phyloP scores from a whole-genome alignment of 30 jellyfish, hydroid and myxozoan genomes.

The Cassiopea andromeda region DNA sequence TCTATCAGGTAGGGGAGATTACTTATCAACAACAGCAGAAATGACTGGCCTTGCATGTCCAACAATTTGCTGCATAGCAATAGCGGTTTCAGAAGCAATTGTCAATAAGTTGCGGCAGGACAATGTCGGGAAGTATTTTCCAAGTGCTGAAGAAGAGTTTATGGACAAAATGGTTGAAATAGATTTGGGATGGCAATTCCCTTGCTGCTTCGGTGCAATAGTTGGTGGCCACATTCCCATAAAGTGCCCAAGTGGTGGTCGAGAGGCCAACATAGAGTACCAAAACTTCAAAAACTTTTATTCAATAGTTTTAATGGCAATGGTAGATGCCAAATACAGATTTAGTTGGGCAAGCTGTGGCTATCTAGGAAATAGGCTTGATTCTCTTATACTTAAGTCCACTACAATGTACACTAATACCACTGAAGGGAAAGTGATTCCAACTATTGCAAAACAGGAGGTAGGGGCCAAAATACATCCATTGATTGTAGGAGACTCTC shows the following conservation, averaged over 20 bases:
- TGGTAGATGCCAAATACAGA: slow-evolving; percentile 51
- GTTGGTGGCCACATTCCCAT: slow-evolving; percentile 76
- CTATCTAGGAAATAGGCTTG: slow-evolving; percentile 58
- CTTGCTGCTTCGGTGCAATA: slow-evolving; percentile 60
- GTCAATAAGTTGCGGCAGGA: no score
- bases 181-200: neutral
- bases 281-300: slow-evolving; percentile 54
- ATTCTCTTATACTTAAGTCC: slow-evolving; percentile 42
- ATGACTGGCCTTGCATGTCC: no score
- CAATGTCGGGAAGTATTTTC: no score
- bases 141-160: no score
- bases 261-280: slow-evolving; percentile 2
- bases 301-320: slow-evolving; percentile 47
- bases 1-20: no score
- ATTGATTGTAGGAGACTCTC: slow-evolving; percentile 40
- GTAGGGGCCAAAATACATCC: neutral
- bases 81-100: no score
- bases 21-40: no score
- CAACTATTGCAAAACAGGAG: neutral
- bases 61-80: no score
- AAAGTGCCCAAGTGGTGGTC: slow-evolving; percentile 41
- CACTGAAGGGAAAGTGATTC: neutral
- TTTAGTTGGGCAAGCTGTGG: slow-evolving; percentile 55
- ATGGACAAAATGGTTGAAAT: no score
- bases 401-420: neutral